Percentiles rank a stretch among this genome's conserved stretches.
Evolutionary conservation across 2,888 invertebrate genomes (phyloP).

Genomic region (Cactoblastis cactorum): DNA sequence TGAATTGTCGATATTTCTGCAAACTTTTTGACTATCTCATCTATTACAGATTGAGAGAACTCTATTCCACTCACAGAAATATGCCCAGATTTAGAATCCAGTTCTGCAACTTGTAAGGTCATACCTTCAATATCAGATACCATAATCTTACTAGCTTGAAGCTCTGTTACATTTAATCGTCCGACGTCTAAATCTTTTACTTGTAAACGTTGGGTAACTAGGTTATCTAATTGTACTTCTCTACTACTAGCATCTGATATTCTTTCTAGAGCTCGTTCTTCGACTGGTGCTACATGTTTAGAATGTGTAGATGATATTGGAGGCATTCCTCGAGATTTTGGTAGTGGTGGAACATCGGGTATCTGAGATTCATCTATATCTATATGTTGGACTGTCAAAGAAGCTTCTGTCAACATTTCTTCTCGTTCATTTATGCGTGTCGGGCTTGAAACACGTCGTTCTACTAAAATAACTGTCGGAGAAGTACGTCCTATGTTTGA

Average conservation of each 20-base stretch:
- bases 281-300: conserved; percentile 33
- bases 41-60: conserved; percentile 83
- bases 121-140: conserved; percentile 90
- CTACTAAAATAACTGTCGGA: conserved; percentile 81
- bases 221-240: conserved; percentile 66
- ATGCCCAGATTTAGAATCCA: conserved; percentile 84
- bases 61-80: conserved; percentile 84
- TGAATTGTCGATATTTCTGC: conserved; percentile 62
- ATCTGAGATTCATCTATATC: conserved; percentile 72
- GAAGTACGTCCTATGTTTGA: conserved; percentile 78
- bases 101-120: conserved; percentile 84
- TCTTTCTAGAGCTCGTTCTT: conserved; percentile 55
- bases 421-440: conserved; percentile 78
- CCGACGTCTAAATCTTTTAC: conserved; percentile 89
- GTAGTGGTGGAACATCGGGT: conserved; percentile 69
- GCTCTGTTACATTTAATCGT: conserved; percentile 86
- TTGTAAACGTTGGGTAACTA: conserved; percentile 82
- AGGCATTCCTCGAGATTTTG: conserved; percentile 46
- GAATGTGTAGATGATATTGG: conserved; percentile 28
- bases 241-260: conserved; percentile 46
- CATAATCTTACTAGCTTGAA: conserved; percentile 88
- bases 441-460: conserved; percentile 80
- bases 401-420: conserved; percentile 83
- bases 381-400: conserved; percentile 82
- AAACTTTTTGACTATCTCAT: conserved; percentile 81